Evolutionary conservation across 2,888 invertebrate species (phyloP).

Genomic region (Metopia argyrocephala): DNA sequence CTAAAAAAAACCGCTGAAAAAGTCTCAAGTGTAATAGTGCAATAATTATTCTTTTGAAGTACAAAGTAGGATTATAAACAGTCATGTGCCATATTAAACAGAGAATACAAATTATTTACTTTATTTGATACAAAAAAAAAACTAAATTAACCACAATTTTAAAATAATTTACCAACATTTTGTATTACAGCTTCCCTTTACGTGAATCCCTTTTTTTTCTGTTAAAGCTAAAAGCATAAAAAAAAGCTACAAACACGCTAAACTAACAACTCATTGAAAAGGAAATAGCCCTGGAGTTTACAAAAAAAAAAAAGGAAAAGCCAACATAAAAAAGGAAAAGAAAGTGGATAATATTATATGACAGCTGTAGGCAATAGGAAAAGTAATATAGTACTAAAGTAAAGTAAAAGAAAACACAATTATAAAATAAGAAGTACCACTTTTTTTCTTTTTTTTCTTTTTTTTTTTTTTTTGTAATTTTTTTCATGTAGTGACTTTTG

Average conservation of each 20-base stretch:
- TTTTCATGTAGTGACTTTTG: background rate
- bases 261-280: conserved; percentile 13
- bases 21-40: background rate
- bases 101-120: conserved; percentile 3
- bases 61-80: background rate
- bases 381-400: conserved; percentile 31
- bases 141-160: conserved; percentile 61
- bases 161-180: conserved; percentile 57
- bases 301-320: conserved; percentile 10
- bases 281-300: conserved; percentile 11
- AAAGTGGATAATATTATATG: conserved; percentile 53
- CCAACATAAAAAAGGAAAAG: conserved; percentile 4
- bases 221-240: background rate
- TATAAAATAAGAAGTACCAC: conserved; percentile 40
- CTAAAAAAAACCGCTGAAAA: no score
- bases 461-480: background rate
- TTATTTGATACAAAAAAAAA: background rate
- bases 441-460: no score
- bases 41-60: background rate
- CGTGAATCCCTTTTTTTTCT: background rate
- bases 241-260: conserved; percentile 24
- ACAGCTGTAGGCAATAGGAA: conserved; percentile 61
- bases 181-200: background rate
- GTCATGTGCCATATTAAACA: conserved; percentile 17
- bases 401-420: conserved; percentile 62